Percentiles rank a stretch among this genome's conserved stretches.
phyloP scores from a whole-genome alignment of 2,113 vertebrate species.

The Peromyscus maniculatus region DNA sequence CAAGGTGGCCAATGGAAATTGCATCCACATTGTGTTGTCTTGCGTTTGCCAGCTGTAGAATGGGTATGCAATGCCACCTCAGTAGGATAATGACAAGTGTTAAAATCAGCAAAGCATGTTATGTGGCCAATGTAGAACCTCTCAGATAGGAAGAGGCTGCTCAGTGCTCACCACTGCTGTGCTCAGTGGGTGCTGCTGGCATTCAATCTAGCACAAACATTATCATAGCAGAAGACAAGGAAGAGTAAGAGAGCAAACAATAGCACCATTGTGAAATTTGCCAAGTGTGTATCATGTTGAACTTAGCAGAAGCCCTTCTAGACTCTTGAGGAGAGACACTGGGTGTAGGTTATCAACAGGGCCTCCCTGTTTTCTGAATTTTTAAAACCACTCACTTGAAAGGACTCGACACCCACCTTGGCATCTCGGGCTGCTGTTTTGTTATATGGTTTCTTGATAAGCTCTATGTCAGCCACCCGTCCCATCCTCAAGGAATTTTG shows the following conservation, averaged over 20 bases:
- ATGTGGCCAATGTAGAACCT: not conserved
- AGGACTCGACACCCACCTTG: slow-evolving; percentile 12
- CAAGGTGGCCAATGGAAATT: not conserved
- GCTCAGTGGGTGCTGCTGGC: not conserved
- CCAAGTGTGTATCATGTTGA: not conserved
- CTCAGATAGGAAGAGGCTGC: not conserved
- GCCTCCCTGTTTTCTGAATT: slow-evolving; percentile 55
- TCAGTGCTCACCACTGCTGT: not conserved
- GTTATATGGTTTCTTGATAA: slow-evolving; percentile 56
- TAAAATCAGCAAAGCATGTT: not conserved
- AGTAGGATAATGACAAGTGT: not conserved
- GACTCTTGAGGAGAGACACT: not conserved
- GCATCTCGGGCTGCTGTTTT: slow-evolving; percentile 63
- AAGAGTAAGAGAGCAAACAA: not conserved
- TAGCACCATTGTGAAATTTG: not conserved
- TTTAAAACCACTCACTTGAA: slow-evolving; percentile 55
- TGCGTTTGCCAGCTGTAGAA: not conserved
- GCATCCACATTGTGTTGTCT: not conserved
- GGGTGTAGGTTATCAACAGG: slow-evolving; percentile 28
- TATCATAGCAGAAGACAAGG: not conserved
- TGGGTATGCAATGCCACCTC: not conserved
- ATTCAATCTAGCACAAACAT: not conserved
- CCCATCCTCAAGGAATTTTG: slow-evolving; percentile 20
- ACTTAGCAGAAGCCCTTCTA: not conserved
- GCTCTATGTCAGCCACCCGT: slow-evolving; percentile 67